Percentiles rank a stretch among this genome's conserved stretches.
Evolutionary conservation across 2,888 invertebrate species (phyloP).

Genomic region (Zaprionus lineosus): DNA sequence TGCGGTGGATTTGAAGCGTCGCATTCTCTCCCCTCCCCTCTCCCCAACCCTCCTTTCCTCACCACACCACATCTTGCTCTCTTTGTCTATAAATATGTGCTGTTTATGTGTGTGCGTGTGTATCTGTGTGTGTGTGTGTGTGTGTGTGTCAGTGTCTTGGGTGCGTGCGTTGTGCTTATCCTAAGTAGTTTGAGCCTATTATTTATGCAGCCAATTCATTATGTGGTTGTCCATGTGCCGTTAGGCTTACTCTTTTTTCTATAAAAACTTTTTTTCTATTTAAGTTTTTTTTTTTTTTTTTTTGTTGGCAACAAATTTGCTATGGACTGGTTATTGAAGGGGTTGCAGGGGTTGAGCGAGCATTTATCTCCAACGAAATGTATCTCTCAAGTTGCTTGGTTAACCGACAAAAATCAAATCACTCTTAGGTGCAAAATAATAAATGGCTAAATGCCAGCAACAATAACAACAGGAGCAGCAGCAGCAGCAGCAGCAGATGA

Average conservation of each 20-base stretch:
- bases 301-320: slow-evolving; percentile 43
- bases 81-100: neutral
- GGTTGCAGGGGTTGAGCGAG: slow-evolving; percentile 24
- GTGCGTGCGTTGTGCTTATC: slow-evolving; percentile 49
- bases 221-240: slow-evolving; percentile 56
- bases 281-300: slow-evolving; percentile 1
- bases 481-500: slow-evolving; percentile 9
- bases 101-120: neutral
- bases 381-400: slow-evolving; percentile 40
- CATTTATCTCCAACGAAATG: neutral
- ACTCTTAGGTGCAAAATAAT: slow-evolving; percentile 52
- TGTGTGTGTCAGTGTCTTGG: slow-evolving; percentile 31
- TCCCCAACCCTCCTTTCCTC: no score
- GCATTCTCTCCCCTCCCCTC: neutral
- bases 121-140: slow-evolving; percentile 10
- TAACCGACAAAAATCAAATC: slow-evolving; percentile 44
- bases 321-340: slow-evolving; percentile 27
- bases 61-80: no score
- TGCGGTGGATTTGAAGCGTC: slow-evolving; percentile 28
- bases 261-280: slow-evolving; percentile 4
- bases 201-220: slow-evolving; percentile 73
- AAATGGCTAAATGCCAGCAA: slow-evolving; percentile 43
- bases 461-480: slow-evolving; percentile 15
- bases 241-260: slow-evolving; percentile 26
- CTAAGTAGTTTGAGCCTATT: slow-evolving; percentile 68